phyloP scores from a whole-genome alignment of 1,140 invertebrate species.

The roundworm (Caenorhabditis elegans) region WBcel235 BX284602.5:12633001-12633500 shows the following conservation, averaged over 20 bases:
- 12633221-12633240: background rate
- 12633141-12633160: background rate
- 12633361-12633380: background rate
- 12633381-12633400: background rate
- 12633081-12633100: background rate
- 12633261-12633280: background rate
- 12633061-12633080: background rate
- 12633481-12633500: background rate
- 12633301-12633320: background rate
- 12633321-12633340: background rate
- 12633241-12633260: constrained; percentile 14
- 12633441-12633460: constrained; percentile 5
- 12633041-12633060: background rate
- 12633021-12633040: background rate
- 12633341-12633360: background rate
- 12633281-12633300: background rate
- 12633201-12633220: background rate
- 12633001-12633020: background rate
- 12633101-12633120: no score
- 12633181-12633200: background rate
- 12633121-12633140: background rate
- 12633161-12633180: background rate
- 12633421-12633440: background rate
- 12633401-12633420: background rate
- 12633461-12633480: background rate